phyloP scores from a whole-genome alignment of 2,113 vertebrate species.

The Stomatorhinus ivindoensis region DNA sequence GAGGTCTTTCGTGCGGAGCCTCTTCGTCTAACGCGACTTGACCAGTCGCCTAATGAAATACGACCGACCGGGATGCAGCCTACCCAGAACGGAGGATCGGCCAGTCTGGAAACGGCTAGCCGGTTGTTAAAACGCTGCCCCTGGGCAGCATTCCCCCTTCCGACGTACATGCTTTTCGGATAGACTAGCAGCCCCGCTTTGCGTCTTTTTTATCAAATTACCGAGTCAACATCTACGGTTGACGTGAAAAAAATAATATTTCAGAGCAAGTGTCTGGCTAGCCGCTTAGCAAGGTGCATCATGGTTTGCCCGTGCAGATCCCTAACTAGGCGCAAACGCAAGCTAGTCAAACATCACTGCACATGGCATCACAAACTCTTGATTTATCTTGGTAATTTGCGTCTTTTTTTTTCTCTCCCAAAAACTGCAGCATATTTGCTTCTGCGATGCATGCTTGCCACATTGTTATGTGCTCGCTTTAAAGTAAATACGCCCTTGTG shows the following conservation, averaged over 20 bases:
- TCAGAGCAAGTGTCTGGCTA: neutral
- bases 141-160: neutral
- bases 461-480: neutral
- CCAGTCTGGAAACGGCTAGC: neutral
- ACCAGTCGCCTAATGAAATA: neutral
- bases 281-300: neutral
- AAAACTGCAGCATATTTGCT: neutral
- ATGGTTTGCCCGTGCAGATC: neutral
- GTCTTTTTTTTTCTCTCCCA: neutral
- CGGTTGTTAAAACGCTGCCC: neutral
- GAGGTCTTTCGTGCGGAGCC: constrained; percentile 15
- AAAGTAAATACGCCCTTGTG: neutral
- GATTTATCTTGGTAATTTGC: neutral
- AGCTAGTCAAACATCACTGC: neutral
- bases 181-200: neutral
- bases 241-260: neutral
- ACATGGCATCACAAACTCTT: neutral
- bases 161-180: neutral
- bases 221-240: neutral
- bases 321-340: neutral
- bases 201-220: neutral
- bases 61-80: neutral
- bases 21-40: neutral
- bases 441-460: neutral
- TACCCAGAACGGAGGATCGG: neutral